Evolutionary conservation across 2,888 invertebrate species (phyloP).

Genomic region (Cephus nigrinus): DNA sequence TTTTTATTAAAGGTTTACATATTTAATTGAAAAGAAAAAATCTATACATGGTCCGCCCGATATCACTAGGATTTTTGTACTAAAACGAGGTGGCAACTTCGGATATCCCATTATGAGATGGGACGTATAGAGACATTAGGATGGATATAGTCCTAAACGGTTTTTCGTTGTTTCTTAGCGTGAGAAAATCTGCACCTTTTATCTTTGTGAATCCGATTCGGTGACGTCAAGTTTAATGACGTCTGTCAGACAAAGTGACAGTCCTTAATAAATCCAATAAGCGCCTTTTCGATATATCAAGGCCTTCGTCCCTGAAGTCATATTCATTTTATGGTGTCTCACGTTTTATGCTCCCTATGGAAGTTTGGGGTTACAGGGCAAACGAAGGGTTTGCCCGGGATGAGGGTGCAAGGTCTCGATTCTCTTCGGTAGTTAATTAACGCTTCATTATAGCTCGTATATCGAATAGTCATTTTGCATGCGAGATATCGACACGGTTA

Average conservation of each 20-base stretch:
- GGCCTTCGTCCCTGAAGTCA: not conserved
- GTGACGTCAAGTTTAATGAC: not conserved
- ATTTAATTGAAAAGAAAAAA: too few species aligned
- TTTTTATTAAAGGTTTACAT: too few species aligned
- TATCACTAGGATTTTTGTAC: too few species aligned
- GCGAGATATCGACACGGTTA: not conserved
- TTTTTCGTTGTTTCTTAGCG: too few species aligned
- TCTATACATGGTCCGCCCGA: too few species aligned
- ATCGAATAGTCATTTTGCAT: not conserved
- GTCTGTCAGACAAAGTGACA: not conserved
- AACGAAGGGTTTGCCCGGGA: not conserved
- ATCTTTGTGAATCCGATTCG: not conserved
- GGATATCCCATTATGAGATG: too few species aligned
- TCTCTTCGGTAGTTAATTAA: not conserved
- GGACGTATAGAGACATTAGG: too few species aligned
- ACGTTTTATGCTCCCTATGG: slow-evolving; percentile 9
- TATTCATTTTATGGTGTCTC: slow-evolving; percentile 10
- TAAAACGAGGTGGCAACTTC: too few species aligned
- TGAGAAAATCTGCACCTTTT: not conserved
- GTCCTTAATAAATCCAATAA: slow-evolving; percentile 4
- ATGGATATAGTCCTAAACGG: too few species aligned
- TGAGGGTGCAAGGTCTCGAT: not conserved
- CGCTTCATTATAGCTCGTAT: not conserved
- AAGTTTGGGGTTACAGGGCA: slow-evolving; percentile 9
- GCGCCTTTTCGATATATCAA: not conserved